Percentiles rank a stretch among this genome's conserved stretches.
These are phyloP conservation scores for Hozukius guyotensis DNA, from an alignment of 2,797 vertebrate species.

Conservation along the genomic window DNA sequence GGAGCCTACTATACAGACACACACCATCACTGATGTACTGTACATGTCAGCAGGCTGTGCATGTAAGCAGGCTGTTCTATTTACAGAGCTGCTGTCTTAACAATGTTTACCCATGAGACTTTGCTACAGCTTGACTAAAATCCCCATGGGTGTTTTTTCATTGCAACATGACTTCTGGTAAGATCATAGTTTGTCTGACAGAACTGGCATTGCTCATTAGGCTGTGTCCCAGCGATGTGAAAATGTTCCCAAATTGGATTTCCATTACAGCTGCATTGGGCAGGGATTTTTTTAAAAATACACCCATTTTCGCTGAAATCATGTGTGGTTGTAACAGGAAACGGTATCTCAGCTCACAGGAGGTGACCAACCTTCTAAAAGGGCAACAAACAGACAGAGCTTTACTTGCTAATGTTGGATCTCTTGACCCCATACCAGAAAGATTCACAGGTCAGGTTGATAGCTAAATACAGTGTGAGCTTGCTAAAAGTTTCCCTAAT, in stretches of 20 bases:
- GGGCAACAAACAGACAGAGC: not conserved
- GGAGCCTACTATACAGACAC: slow-evolving; percentile 29
- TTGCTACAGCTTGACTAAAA: slow-evolving; percentile 40
- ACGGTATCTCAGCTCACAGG: not conserved
- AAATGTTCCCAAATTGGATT: slow-evolving; percentile 21
- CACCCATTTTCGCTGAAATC: not conserved
- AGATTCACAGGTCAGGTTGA: not conserved
- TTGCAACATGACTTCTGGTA: slow-evolving; percentile 32
- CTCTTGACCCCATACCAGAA: not conserved
- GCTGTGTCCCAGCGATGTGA: slow-evolving; percentile 33
- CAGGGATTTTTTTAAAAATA: slow-evolving; percentile 9
- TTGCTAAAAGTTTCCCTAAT: not conserved
- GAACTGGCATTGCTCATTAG: slow-evolving; percentile 59
- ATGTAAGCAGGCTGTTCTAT: slow-evolving; percentile 49
- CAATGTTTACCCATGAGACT: slow-evolving; percentile 60
- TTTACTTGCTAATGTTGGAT: not conserved
- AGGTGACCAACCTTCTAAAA: not conserved
- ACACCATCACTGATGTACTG: slow-evolving; percentile 4
- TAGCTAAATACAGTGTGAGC: not conserved
- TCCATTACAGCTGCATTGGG: not conserved
- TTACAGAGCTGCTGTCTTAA: slow-evolving; percentile 57
- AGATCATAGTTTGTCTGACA: slow-evolving; percentile 60
- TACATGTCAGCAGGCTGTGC: slow-evolving; percentile 33
- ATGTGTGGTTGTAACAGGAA: not conserved
- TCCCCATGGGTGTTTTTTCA: slow-evolving; percentile 51